phyloP scores from a whole-genome alignment of 2,888 invertebrate species.

The Trachelus iudaicus region DNA sequence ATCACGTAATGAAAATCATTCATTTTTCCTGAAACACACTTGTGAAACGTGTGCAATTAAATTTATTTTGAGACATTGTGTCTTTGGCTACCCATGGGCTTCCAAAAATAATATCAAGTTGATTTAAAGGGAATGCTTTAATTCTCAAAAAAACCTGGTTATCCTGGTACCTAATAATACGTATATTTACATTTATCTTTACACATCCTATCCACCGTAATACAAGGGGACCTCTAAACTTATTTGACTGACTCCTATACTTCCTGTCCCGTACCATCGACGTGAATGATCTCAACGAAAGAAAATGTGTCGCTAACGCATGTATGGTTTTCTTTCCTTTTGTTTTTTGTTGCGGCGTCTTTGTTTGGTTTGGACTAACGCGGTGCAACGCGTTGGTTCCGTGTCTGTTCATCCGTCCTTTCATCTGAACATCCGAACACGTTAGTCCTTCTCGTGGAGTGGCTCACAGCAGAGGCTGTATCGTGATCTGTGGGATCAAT shows the following conservation, averaged over 20 bases:
- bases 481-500: slow-evolving; percentile 73
- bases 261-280: not conserved
- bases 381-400: slow-evolving; percentile 46
- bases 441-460: slow-evolving; percentile 85
- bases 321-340: slow-evolving; percentile 46
- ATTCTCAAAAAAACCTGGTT: not conserved
- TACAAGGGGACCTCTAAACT: not conserved
- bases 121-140: not conserved
- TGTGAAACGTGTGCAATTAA: not conserved
- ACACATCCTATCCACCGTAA: not conserved
- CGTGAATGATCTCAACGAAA: not conserved
- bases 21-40: not conserved
- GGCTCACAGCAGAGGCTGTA: slow-evolving; percentile 83
- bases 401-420: slow-evolving; percentile 34
- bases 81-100: not conserved
- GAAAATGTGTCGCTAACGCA: slow-evolving; percentile 43
- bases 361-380: slow-evolving; percentile 58
- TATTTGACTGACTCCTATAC: not conserved
- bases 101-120: not conserved
- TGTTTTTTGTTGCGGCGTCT: slow-evolving; percentile 51
- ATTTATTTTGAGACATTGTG: not conserved
- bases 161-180: not conserved
- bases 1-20: not conserved
- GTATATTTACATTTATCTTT: not conserved
- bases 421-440: slow-evolving; percentile 62